Conservation (phyloP, 23 tunicate genomes). For the Styela clava region DNA sequence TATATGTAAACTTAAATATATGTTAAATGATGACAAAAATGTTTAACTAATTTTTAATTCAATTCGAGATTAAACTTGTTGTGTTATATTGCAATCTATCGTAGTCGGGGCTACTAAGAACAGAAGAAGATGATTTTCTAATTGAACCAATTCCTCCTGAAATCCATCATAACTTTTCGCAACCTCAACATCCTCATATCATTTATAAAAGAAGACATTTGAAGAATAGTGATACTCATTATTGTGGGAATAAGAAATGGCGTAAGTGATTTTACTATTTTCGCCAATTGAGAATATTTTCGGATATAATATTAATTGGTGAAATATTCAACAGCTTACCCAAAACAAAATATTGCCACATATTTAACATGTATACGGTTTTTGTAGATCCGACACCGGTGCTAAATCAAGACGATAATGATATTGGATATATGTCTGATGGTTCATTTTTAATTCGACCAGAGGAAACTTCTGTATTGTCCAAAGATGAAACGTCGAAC, state of each 20-base stretch:
- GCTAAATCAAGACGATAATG: not conserved
- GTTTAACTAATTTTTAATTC: no score
- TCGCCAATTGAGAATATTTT: no score
- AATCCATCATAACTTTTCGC: conserved; percentile 22
- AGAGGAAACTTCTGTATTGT: not conserved
- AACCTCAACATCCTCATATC: conserved; percentile 57
- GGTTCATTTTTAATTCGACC: not conserved
- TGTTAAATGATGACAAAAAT: no score
- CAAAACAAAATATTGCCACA: no score
- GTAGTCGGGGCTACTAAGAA: conserved; percentile 68
- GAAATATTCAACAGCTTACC: no score
- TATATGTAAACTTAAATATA: no score
- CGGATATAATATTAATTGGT: no score
- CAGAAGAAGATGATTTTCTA: conserved; percentile 65
- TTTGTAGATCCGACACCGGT: not conserved
- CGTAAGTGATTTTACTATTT: conserved; percentile 63
- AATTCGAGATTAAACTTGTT: no score
- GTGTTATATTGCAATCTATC: no score
- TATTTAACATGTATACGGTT: not conserved
- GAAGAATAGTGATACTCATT: conserved; percentile 46
- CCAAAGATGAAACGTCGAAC: not conserved
- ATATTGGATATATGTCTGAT: not conserved
- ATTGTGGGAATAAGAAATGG: conserved; percentile 63
- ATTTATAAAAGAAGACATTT: conserved; percentile 52
- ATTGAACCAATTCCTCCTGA: conserved; percentile 58